Evolutionary conservation across 2,888 invertebrate species (phyloP), one percentile per base, ranked within the genome.

Genomic region (Orthonychiurus folsomi): DNA sequence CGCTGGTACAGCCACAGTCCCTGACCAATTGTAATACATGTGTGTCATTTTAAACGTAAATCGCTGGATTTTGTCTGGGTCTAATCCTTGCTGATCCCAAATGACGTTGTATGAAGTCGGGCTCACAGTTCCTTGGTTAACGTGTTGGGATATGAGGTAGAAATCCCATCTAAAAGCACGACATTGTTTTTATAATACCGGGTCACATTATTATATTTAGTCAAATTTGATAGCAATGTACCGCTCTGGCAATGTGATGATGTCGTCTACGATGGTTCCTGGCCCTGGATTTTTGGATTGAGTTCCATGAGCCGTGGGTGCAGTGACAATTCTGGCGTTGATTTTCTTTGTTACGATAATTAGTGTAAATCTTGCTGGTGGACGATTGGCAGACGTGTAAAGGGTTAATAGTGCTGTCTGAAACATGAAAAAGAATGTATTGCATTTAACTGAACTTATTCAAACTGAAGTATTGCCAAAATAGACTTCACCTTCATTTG

Each of bases 41-140:
- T 95, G 94, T 0, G 81, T 81, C 74, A 94, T 76, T 76, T 93
- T 94, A 77, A 89, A 94, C 0, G 93, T 86, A 3, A 96, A 76
- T 18, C 86, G 79, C 76, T 96, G 96, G 24, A 93, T 77, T 60
- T 82, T 82, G 69, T 93, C 90, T 0, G 90, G 85, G 3, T 78
- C 76, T 0, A 90, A 76, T 0, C 84, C 85, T 3, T 84, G 80
- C 0, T 79, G 84, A 72, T 94, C 92, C 5, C 83, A 81, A 1
- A 96, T 83, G 0, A 96, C 85, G 73, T 92, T 94, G 79, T 91
- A 96, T 0, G 86, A 85, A 0, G 94, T 93, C 0, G 96, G 96
- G 0, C 89, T 83, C 0, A 95, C 93, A 0, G 95, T 93, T 0
- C 95, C 95, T 69, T 93, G 89, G 0, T 82, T 80, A 0, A 92